Evolutionary conservation across 2,797 vertebrate species (phyloP), one percentile per base, ranked within the genome.

Genomic region (Myotis pilosus): DNA sequence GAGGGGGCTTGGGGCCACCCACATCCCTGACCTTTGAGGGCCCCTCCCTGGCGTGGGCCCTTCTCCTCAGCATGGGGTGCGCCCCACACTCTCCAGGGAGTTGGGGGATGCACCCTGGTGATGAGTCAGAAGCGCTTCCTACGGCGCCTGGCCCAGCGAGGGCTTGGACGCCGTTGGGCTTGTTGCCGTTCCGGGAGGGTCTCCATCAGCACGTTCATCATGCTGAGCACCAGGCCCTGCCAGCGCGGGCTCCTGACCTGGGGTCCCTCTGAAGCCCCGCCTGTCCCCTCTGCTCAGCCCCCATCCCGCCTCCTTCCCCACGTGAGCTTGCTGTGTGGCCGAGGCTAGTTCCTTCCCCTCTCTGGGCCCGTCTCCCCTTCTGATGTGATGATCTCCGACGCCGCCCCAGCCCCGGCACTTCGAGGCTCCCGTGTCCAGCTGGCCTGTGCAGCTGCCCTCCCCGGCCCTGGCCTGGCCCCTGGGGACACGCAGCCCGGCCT

Each of bases 61-160:
- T 36, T 4, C 38, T 13, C 44, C 11, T 23, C 69, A 3, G 16
- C 20, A 0, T 4, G 20, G 38, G 30, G 16, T 41, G 23, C 17
- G 28, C 2, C n/a, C 41, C 68, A 16, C 30, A 3, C 33, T 20
- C 25, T 7, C 38, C 19, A 1, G 7, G 69, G 30, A n/a, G 3
- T 44, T 7, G 0, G 47, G 23, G 28, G 51, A 3, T 19, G 12
- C 15, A 69, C 38, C 28, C 20, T 8, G 7, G 38, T 3, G 13
- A 13, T 0, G 2, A 8, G 17, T 15, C 10, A 7, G 2, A 20
- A 75, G 60, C 2, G 0, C 0, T 30, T 38, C 5, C 1, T 36
- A 0, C 3, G 6, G 3, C 8, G 25, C 49, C 82, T 2, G n/a
- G 76, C 5, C 9, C 44, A 1, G 0, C 3, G 0, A 2, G 62